Evolutionary conservation across 2,888 invertebrate genomes (phyloP).

Genomic region (Dendrolimus pini): DNA sequence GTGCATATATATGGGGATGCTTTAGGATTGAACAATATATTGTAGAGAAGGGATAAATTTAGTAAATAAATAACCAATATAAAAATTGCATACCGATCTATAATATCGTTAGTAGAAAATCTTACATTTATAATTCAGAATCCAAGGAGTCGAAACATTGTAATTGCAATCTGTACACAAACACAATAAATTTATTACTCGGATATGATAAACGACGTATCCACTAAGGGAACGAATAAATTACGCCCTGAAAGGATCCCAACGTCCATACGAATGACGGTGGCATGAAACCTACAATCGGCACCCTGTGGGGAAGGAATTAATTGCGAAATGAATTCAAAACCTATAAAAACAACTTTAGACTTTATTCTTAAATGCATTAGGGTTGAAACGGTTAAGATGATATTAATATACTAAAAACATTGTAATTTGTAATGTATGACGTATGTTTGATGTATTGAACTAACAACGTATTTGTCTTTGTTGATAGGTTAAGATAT

Average conservation of each 20-base stretch:
- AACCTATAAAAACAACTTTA: no score
- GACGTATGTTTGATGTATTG: no score
- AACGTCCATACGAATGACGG: background rate
- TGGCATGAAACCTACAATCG: constrained; percentile 1
- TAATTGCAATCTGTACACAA: background rate
- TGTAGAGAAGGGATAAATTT: no score
- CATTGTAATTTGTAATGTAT: no score
- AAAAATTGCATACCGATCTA: no score
- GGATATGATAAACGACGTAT: background rate
- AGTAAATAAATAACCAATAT: no score
- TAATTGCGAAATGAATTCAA: background rate
- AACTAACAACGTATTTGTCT: no score
- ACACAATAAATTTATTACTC: background rate
- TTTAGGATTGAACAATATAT: no score
- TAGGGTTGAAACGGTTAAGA: background rate
- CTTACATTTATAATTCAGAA: background rate
- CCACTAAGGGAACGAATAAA: background rate
- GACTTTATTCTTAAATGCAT: background rate
- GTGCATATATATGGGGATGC: constrained; percentile 4
- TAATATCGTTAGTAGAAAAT: no score
- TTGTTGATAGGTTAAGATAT: no score
- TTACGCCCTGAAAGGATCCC: background rate
- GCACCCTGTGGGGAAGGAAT: constrained; percentile 1
- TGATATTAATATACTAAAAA: background rate
- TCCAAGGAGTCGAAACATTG: background rate